Conservation (phyloP, 2,113 vertebrate genomes). For the Pelecanoides urinatrix region DNA sequence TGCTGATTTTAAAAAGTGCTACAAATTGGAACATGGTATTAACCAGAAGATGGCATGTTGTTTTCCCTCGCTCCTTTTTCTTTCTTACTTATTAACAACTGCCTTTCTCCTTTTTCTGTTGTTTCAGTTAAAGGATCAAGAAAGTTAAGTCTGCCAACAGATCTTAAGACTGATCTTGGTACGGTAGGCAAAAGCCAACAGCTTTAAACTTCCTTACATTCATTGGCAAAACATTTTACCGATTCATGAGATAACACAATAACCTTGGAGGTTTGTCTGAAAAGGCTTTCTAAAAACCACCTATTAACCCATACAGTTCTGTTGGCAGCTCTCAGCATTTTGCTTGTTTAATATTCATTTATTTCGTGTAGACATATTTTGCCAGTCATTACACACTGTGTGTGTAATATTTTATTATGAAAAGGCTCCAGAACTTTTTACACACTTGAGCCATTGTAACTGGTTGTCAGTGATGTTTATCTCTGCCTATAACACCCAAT, state of each 20-base stretch:
- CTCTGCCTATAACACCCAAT: neutral
- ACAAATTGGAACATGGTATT: constrained; percentile 16
- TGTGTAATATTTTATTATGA: constrained; percentile 56
- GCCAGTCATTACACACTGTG: constrained; percentile 49
- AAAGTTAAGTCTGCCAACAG: constrained; percentile 99
- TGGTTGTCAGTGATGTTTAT: constrained; percentile 5
- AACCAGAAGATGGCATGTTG: constrained; percentile 59
- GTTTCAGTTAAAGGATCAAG: constrained; percentile 99
- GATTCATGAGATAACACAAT: constrained; percentile 69
- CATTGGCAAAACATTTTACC: constrained; percentile 75
- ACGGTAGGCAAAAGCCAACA: constrained; percentile 95
- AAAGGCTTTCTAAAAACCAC: constrained; percentile 73
- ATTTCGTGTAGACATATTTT: constrained; percentile 62
- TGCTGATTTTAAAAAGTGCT: constrained; percentile 3
- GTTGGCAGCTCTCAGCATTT: constrained; percentile 79
- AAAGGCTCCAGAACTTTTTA: constrained; percentile 43
- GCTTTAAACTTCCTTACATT: constrained; percentile 79
- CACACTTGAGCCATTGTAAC: neutral
- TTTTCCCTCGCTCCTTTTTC: constrained; percentile 63
- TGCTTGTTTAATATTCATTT: constrained; percentile 65
- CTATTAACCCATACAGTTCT: constrained; percentile 77
- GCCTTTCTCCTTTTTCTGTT: constrained; percentile 97
- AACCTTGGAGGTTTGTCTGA: constrained; percentile 61
- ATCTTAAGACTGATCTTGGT: constrained; percentile 99
- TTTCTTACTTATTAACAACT: constrained; percentile 86